These are phyloP conservation scores for Pilophorus perplexus DNA, from an alignment of 2,888 invertebrate species.

Conservation along the genomic window DNA sequence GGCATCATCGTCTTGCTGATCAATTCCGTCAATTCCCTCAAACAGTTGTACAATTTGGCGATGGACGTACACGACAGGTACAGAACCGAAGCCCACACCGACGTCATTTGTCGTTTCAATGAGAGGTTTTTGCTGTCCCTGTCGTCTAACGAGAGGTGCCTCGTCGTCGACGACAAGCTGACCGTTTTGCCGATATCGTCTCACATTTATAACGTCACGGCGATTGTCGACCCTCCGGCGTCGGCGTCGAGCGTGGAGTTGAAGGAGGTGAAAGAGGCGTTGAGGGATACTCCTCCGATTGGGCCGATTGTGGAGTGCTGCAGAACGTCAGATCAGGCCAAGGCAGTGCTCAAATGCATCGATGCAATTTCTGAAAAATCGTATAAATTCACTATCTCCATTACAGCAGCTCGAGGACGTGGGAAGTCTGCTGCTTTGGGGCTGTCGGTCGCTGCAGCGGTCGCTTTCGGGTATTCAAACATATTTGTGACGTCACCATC, in stretches of 20 bases:
- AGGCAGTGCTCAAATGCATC: conserved; percentile 86
- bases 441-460: conserved; percentile 81
- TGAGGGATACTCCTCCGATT: conserved; percentile 88
- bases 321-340: conserved; percentile 84
- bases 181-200: conserved; percentile 90
- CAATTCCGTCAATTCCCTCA: conserved; percentile 78
- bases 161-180: conserved; percentile 92
- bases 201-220: conserved; percentile 65
- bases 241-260: conserved; percentile 9
- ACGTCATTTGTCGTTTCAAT: conserved; percentile 91
- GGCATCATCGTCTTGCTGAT: conserved; percentile 88
- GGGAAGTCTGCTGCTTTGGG: conserved; percentile 98
- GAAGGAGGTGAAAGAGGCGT: conserved; percentile 62
- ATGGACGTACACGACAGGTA: conserved; percentile 98
- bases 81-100: conserved; percentile 84
- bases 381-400: conserved; percentile 80
- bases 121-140: conserved; percentile 78
- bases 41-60: conserved; percentile 91
- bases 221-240: conserved; percentile 14
- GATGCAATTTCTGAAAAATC: conserved; percentile 93
- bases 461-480: conserved; percentile 83
- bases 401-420: conserved; percentile 94
- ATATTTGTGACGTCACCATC: conserved; percentile 97
- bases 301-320: conserved; percentile 85
- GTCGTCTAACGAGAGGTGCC: conserved; percentile 78